phyloP scores from a whole-genome alignment of 2,797 vertebrate genomes.

The Helostoma temminkii region DNA sequence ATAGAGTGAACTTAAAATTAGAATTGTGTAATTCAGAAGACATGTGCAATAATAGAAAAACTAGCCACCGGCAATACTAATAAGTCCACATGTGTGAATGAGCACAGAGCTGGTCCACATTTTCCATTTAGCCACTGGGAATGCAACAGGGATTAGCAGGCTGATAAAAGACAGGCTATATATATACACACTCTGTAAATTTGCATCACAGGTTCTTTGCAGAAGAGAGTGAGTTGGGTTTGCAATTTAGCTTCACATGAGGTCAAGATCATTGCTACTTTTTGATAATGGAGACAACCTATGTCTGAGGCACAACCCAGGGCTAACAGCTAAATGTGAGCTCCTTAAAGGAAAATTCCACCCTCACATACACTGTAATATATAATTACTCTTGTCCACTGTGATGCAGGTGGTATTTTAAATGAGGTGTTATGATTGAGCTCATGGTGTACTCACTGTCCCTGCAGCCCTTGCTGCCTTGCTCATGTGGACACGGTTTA shows the following conservation, averaged over 20 bases:
- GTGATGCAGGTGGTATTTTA: constrained; percentile 1
- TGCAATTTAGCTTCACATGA: constrained; percentile 59
- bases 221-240: constrained; percentile 55
- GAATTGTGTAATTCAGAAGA: constrained; percentile 44
- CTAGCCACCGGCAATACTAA: constrained; percentile 64
- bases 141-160: constrained; percentile 76
- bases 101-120: constrained; percentile 79
- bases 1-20: constrained; percentile 42
- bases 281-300: constrained; percentile 29
- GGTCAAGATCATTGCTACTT: constrained; percentile 66
- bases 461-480: background rate
- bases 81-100: constrained; percentile 73
- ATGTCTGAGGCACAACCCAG: constrained; percentile 47
- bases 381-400: background rate
- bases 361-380: constrained; percentile 16
- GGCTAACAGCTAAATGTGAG: constrained; percentile 54
- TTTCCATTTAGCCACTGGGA: constrained; percentile 81
- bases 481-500: constrained; percentile 5
- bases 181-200: constrained; percentile 77
- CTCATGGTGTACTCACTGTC: background rate
- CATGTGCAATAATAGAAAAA: constrained; percentile 61
- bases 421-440: background rate
- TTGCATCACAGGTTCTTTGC: constrained; percentile 72
- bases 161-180: constrained; percentile 81
- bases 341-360: constrained; percentile 60